phyloP scores from a whole-genome alignment of 2,113 vertebrate species.

The Picathartes gymnocephalus region DNA sequence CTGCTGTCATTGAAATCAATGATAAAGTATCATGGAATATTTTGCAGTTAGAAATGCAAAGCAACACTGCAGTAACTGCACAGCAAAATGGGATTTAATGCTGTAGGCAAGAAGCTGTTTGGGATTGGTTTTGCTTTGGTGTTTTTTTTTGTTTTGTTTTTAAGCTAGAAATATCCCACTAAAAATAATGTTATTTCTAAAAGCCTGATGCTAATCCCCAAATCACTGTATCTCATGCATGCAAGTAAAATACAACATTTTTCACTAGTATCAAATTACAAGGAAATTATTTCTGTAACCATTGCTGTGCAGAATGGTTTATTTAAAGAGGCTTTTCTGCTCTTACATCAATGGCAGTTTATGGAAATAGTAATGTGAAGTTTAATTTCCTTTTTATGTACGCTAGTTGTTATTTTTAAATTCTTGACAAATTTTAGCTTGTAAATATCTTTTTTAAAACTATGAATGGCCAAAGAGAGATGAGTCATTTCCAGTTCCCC shows the following conservation, averaged over 20 bases:
- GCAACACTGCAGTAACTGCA: neutral
- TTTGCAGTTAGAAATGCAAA: conserved; percentile 13
- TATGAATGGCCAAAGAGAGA: neutral
- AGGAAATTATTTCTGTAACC: neutral
- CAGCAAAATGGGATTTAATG: neutral
- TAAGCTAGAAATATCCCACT: neutral
- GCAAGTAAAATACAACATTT: neutral
- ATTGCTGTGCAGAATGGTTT: neutral
- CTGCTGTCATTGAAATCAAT: conserved; percentile 31
- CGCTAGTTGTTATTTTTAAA: neutral
- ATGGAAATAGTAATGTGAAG: neutral
- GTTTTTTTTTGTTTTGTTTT: neutral
- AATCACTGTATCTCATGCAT: neutral
- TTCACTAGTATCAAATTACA: neutral
- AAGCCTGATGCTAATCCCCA: neutral
- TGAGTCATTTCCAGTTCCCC: neutral
- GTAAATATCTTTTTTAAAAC: neutral
- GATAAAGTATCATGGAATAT: conserved; percentile 1
- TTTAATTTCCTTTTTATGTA: neutral
- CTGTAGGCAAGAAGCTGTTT: neutral
- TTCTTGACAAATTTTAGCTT: neutral
- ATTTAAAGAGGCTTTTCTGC: neutral
- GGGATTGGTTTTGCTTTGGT: neutral
- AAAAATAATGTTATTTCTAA: neutral
- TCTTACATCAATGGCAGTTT: neutral